Base-by-base conservation (phyloP, 2,113 vertebrate species). In the Rhinopomastus cyanomelas region DNA sequence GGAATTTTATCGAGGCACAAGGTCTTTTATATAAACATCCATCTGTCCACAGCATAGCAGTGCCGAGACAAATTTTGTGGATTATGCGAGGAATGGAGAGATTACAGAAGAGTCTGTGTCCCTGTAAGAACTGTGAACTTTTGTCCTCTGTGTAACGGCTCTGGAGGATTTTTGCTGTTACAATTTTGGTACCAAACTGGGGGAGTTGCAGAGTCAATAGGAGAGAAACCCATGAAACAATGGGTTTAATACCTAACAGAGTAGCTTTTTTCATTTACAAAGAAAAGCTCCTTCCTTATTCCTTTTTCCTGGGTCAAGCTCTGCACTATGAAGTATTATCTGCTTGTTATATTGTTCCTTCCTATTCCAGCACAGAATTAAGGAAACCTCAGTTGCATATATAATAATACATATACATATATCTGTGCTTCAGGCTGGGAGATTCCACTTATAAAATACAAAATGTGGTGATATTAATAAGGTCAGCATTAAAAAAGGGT, bases 11-110 rank as follows among this genome's bases (percentile, higher is more conserved):
- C 88, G 84, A 90, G 83, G 71, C 82, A 39, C 66, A 87, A 72
- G 87, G 78, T 87, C 90, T 95, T 96, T 96, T 96, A 91, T 85
- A 46, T 94, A 95, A 96, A 96, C 81, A 85, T 94, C 88, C 94
- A 84, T 96, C 93, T 95, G 93, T 91, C 94, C 84, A 88, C 81
- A 59, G 42, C 2, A 2, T 48, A 42, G 61, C 30, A 4, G 73
- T 29, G 72, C 84, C 83, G 73, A 49, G 81, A 85, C 53, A 89
- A 90, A 85, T 78, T 88, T 61, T 90, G 72, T 89, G 84, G 88
- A 72, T 75, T 76, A 49, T 59, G 55, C 8, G 65, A 93, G 76
- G 37, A 44, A 46, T 64, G 30, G 55, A 85, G 64, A 91, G 79
- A 81, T 81, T 73, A 72, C 10, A 46, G 83, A 92, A 81, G 69